Evolutionary conservation across 1,140 invertebrate genomes (phyloP), one percentile per base, ranked within the genome.

Genomic region (Mamestra configurata): DNA sequence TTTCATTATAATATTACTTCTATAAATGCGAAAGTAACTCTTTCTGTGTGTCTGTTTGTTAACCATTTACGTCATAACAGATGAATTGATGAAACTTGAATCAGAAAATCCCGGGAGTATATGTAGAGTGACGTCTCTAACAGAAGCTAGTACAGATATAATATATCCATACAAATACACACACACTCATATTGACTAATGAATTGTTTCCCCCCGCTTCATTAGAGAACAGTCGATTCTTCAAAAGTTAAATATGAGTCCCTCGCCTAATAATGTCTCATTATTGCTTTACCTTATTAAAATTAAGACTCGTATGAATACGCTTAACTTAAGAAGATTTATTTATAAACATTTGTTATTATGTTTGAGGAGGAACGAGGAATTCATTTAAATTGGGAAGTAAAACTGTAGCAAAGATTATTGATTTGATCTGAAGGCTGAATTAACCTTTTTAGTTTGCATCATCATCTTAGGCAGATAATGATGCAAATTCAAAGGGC

Each of bases 231-330:
- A 88, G 86, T 85, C 90, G 84, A 94, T 93, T 92, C 89, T 90
- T 92, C 90, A 94, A 92, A 93, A 88, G 88, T 92, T 90, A 91
- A 89, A 90, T 91, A 91, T 85, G 91, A 87, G 81, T 57, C 78
- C 70, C 82, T 80, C 82, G 78, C 82, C 77, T 94, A 91, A 94
- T 94, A 93, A 94, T 92, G 87, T 91, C 90, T 92, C 88, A 93
- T 94, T 94, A 93, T 92, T 91, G 85, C 87, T 89, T 77, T 75
- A 84, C 88, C 87, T 92, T 90, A 90, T 91, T 90, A 92, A 90
- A 88, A 92, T 94, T 90, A 87, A 87, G 84, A 22, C 61, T 59
- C 55, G 20, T 64, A 37, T 37, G 66, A 31, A 49, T 18, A 72
- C 24, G 22, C 43, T 22, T 76, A 43, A 37, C 31, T 49, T 77